These are phyloP conservation scores for Andrena chrysosceles DNA, from an alignment of 2,888 invertebrate species.

Conservation along the genomic window DNA sequence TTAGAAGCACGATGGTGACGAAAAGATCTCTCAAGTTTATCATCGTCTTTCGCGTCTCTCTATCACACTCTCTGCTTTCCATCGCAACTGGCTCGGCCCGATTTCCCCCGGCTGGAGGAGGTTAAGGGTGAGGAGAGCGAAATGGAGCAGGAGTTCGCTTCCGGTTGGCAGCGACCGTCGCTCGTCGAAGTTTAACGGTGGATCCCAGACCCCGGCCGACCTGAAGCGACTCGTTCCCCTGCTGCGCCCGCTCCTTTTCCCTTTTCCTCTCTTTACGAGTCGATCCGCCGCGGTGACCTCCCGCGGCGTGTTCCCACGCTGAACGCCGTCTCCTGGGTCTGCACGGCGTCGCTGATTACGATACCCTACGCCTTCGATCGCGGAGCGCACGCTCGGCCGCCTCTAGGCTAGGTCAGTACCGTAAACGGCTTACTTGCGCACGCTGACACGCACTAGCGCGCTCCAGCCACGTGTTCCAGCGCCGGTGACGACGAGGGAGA, in stretches of 20 bases:
- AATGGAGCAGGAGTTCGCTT: conserved; percentile 67
- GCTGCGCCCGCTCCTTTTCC: conserved; percentile 31
- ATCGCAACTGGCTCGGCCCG: not conserved
- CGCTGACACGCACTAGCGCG: conserved; percentile 69
- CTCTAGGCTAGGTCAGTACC: conserved; percentile 81
- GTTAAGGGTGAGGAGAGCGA: conserved; percentile 55
- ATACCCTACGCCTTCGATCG: conserved; percentile 77
- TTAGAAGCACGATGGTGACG: too few relatives aligned
- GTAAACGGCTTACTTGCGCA: conserved; percentile 78
- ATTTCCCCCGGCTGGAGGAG: not conserved
- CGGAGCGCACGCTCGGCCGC: conserved; percentile 67
- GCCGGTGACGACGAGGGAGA: conserved; percentile 35
- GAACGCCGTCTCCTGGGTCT: conserved; percentile 77
- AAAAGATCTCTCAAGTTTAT: too few relatives aligned
- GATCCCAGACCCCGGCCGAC: conserved; percentile 73
- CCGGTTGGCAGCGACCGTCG: conserved; percentile 42
- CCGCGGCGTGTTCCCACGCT: conserved; percentile 81
- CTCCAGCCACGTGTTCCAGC: conserved; percentile 59
- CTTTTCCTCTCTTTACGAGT: conserved; percentile 46
- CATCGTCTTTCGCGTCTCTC: not conserved
- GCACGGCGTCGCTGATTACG: conserved; percentile 78
- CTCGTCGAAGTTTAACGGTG: conserved; percentile 72
- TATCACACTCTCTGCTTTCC: not conserved
- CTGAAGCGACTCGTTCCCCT: conserved; percentile 48
- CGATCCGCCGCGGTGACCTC: conserved; percentile 74